These are phyloP conservation scores for Heliconius hortense DNA, from an alignment of 2,888 invertebrate genomes.

Conservation along the genomic window DNA sequence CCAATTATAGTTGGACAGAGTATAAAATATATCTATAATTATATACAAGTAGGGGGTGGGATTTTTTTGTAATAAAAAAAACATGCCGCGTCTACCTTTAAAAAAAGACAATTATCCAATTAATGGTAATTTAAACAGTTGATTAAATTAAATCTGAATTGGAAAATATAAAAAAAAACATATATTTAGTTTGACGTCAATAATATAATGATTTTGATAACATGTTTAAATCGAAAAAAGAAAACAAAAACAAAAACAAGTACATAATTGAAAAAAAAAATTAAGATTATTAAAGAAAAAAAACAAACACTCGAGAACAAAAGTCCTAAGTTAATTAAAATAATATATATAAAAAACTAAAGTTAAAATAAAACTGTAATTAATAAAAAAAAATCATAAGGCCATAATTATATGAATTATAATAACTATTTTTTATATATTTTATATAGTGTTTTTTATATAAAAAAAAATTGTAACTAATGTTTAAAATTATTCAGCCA, in stretches of 20 bases:
- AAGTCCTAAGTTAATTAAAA: not conserved
- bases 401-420: not conserved
- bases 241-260: not conserved
- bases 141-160: not conserved
- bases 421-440: constrained; percentile 1
- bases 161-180: not conserved
- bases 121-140: not conserved
- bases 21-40: constrained; percentile 31
- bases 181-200: not conserved
- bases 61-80: constrained; percentile 14
- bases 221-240: not conserved
- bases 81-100: not conserved
- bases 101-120: not conserved
- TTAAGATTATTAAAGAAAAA: not conserved
- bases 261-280: not conserved
- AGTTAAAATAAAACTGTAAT: not conserved
- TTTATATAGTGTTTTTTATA: constrained; percentile 8
- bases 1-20: constrained; percentile 68
- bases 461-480: constrained; percentile 20
- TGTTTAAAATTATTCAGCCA: constrained; percentile 23
- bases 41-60: constrained; percentile 7
- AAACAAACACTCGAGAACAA: not conserved
- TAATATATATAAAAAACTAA: not conserved
- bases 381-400: not conserved
- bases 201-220: not conserved